These are phyloP conservation scores for Anabas testudineus DNA, from an alignment of 2,797 vertebrate species.

Conservation along the genomic window DNA sequence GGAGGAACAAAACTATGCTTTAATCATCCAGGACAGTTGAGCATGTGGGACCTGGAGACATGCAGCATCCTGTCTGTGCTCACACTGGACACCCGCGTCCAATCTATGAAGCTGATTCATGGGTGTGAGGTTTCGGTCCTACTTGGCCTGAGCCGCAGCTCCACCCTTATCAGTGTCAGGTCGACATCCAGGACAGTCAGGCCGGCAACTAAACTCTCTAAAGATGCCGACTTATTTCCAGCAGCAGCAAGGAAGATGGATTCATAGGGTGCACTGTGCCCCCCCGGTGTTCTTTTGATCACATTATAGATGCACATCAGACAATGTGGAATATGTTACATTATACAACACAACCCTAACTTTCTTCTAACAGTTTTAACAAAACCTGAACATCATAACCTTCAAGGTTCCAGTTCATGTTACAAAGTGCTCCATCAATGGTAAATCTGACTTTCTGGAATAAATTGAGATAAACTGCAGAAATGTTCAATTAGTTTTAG, in stretches of 20 bases:
- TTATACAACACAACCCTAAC: too few relatives aligned
- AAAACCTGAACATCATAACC: too few relatives aligned
- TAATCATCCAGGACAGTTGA: constrained; percentile 64
- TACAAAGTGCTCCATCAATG: too few relatives aligned
- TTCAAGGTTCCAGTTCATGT: too few relatives aligned
- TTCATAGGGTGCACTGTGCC: too few relatives aligned
- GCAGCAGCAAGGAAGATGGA: constrained; percentile 76
- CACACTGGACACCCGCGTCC: constrained; percentile 71
- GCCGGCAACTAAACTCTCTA: constrained; percentile 4
- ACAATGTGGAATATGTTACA: too few relatives aligned
- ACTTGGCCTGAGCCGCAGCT: constrained; percentile 66
- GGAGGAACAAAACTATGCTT: not conserved
- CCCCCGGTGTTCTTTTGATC: too few relatives aligned
- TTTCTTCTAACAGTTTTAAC: too few relatives aligned
- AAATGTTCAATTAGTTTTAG: too few relatives aligned
- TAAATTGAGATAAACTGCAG: too few relatives aligned
- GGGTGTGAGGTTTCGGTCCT: not conserved
- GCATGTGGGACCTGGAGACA: constrained; percentile 74
- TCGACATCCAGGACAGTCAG: constrained; percentile 43
- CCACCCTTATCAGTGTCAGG: constrained; percentile 69
- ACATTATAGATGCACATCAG: too few relatives aligned
- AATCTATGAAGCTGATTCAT: constrained; percentile 55
- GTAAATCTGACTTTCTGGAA: too few relatives aligned
- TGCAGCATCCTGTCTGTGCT: constrained; percentile 68
- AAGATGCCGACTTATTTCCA: constrained; percentile 64